These are phyloP conservation scores for Microvelia longipes DNA, from an alignment of 1,140 invertebrate species.

Conservation along the genomic window DNA sequence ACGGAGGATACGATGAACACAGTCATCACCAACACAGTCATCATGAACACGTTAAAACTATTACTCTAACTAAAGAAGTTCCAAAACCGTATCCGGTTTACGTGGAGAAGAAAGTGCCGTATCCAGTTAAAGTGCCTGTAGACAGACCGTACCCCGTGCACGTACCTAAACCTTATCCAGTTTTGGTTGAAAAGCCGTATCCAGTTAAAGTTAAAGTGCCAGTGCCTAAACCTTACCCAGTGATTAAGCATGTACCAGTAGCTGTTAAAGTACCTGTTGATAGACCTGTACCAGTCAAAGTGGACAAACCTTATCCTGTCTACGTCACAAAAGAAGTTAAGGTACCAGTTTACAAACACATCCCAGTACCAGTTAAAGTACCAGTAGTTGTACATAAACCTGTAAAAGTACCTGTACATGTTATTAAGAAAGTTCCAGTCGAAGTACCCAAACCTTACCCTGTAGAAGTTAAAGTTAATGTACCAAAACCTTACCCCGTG, in stretches of 20 bases:
- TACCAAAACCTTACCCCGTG: slow-evolving; percentile 2
- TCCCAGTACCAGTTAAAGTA: slow-evolving; percentile 40
- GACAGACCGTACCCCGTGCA: slow-evolving; percentile 34
- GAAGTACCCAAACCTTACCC: slow-evolving; percentile 14
- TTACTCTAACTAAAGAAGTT: slow-evolving; percentile 21
- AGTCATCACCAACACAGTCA: not conserved
- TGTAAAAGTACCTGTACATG: not conserved
- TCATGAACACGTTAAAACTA: slow-evolving; percentile 10
- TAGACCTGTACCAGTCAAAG: slow-evolving; percentile 38
- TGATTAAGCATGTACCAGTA: slow-evolving; percentile 28
- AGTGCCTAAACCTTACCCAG: slow-evolving; percentile 41
- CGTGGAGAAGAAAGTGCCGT: slow-evolving; percentile 42
- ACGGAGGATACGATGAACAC: too few relatives aligned
- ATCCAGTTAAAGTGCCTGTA: slow-evolving; percentile 62
- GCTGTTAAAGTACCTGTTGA: slow-evolving; percentile 41
- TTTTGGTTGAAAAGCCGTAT: slow-evolving; percentile 45
- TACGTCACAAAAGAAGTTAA: slow-evolving; percentile 39
- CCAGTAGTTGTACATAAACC: slow-evolving; percentile 26
- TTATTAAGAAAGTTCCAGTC: slow-evolving; percentile 2
- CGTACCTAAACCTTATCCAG: slow-evolving; percentile 46
- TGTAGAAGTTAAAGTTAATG: slow-evolving; percentile 9
- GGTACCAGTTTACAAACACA: slow-evolving; percentile 47
- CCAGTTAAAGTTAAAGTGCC: slow-evolving; percentile 49
- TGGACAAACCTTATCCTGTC: slow-evolving; percentile 36
- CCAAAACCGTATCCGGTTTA: slow-evolving; percentile 39